phyloP scores from a whole-genome alignment of 2,113 vertebrate species.

The Clinocottus analis region DNA sequence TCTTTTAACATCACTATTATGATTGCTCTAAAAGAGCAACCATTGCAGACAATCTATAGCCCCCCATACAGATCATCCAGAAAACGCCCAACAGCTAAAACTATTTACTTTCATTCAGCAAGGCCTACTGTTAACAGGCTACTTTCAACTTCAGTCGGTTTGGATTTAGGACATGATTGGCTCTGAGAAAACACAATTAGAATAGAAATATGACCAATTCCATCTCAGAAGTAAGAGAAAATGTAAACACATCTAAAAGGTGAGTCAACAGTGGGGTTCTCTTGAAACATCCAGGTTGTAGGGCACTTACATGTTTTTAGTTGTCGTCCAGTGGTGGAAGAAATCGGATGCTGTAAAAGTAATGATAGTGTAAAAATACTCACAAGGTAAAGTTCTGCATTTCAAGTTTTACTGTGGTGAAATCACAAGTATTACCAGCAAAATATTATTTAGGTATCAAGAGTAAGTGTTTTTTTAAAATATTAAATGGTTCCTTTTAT shows the following conservation, averaged over 20 bases:
- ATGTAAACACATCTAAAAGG: not conserved
- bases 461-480: not conserved
- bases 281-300: not conserved
- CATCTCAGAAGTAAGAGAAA: not conserved
- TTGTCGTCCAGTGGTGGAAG: not conserved
- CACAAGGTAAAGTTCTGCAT: not conserved
- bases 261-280: not conserved
- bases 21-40: not conserved
- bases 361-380: not conserved
- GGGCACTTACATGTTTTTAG: not conserved
- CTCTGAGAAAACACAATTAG: not conserved
- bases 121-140: not conserved
- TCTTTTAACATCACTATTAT: not conserved
- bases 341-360: not conserved
- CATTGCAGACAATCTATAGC: not conserved
- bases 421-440: not conserved
- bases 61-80: not conserved
- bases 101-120: not conserved
- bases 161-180: not conserved
- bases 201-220: not conserved
- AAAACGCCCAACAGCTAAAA: not conserved
- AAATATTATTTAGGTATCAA: not conserved
- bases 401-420: not conserved
- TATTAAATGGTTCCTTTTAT: not conserved
- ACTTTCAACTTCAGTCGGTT: not conserved